Percentiles rank a stretch among this genome's conserved stretches.
Evolutionary conservation across 2,797 vertebrate genomes (phyloP).

Genomic region (Hozukius guyotensis): DNA sequence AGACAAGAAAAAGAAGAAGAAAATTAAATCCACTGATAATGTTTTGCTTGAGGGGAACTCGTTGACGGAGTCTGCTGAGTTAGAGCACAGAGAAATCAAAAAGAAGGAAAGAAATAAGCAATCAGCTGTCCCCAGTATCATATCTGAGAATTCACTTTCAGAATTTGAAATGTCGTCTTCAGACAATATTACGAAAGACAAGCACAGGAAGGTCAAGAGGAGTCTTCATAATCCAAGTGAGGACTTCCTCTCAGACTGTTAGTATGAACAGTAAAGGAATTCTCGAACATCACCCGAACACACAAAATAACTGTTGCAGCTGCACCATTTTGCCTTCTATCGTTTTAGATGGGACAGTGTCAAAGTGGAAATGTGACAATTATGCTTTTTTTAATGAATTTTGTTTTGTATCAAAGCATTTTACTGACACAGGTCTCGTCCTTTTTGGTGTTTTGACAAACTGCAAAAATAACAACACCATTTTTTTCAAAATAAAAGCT

Average conservation of each 20-base stretch:
- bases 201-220: background rate
- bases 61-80: background rate
- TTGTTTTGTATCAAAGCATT: constrained; percentile 41
- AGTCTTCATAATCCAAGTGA: constrained; percentile 15
- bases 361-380: background rate
- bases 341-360: background rate
- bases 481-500: background rate
- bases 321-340: background rate
- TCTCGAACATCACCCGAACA: background rate
- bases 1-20: constrained; percentile 14
- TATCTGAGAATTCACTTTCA: background rate
- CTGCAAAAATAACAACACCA: background rate
- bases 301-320: background rate
- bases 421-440: background rate
- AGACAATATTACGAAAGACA: background rate
- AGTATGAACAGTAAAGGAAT: background rate
- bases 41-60: background rate
- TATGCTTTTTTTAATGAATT: fast-evolving
- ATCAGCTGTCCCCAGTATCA: background rate
- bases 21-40: background rate
- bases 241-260: background rate
- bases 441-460: constrained; percentile 9
- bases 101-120: background rate
- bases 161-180: background rate
- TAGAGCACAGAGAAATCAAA: background rate